Evolutionary conservation across 2,797 vertebrate genomes (phyloP).

Genomic region (Lagorchestes hirsutus): DNA sequence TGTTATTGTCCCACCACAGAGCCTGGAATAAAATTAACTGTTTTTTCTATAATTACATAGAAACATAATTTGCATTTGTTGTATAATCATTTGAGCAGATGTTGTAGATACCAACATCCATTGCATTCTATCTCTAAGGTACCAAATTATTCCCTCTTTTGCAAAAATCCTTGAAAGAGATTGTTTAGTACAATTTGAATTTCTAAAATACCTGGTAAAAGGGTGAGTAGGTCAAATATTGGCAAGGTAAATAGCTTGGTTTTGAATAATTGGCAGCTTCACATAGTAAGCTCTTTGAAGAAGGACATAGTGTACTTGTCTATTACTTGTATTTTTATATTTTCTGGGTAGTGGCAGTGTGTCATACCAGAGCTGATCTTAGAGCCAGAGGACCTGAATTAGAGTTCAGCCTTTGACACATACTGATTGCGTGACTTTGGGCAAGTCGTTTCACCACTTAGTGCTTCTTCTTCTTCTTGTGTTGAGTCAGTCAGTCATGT

Average conservation of each 20-base stretch:
- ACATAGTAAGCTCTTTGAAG: constrained; percentile 4
- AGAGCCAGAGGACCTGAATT: neutral
- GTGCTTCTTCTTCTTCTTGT: neutral
- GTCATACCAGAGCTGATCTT: neutral
- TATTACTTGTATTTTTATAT: neutral
- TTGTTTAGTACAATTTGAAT: constrained; percentile 24
- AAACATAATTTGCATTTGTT: constrained; percentile 28
- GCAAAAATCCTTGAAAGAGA: constrained; percentile 48
- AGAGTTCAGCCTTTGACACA: neutral
- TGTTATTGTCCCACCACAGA: constrained; percentile 37
- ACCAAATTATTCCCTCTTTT: constrained; percentile 47
- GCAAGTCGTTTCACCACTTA: neutral
- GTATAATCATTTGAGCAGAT: constrained; percentile 56
- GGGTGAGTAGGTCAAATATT: constrained; percentile 28
- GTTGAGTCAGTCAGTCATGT: neutral
- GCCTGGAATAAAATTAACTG: constrained; percentile 46
- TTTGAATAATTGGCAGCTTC: constrained; percentile 14
- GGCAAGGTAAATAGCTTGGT: neutral
- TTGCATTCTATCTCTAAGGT: constrained; percentile 51
- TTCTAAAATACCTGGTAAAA: constrained; percentile 23
- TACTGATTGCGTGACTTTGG: neutral
- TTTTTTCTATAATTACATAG: constrained; percentile 60
- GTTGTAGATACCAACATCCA: constrained; percentile 30
- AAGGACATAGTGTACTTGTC: neutral
- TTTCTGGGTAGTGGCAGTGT: neutral